phyloP scores from a whole-genome alignment of 2,888 invertebrate genomes.

The Formica aserva region DNA sequence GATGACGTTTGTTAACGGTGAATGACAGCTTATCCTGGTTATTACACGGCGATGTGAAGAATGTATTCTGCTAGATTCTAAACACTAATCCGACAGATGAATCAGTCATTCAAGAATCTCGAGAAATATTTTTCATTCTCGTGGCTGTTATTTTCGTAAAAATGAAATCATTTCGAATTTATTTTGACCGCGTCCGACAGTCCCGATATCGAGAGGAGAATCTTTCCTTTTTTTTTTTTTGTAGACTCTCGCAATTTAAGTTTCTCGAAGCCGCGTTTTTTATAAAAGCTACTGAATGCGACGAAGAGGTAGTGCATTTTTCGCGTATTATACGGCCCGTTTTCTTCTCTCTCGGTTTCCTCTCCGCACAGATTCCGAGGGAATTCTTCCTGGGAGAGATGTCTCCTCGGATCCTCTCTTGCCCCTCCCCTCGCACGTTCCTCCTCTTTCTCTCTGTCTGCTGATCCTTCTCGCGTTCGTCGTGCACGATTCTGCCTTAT shows the following conservation, averaged over 20 bases:
- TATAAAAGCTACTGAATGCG: conserved; percentile 1
- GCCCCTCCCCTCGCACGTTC: conserved; percentile 7
- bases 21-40: background rate
- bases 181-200: background rate
- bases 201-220: background rate
- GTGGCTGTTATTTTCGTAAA: background rate
- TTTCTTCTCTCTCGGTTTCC: conserved; percentile 49
- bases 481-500: conserved; percentile 26
- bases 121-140: background rate
- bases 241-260: conserved; percentile 62
- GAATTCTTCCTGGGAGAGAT: conserved; percentile 81
- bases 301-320: conserved; percentile 23
- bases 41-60: background rate
- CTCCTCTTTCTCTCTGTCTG: conserved; percentile 4
- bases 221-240: background rate
- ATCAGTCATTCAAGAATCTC: background rate
- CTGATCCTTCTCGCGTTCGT: conserved; percentile 28
- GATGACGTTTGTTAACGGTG: background rate
- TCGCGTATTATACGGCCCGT: conserved; percentile 62
- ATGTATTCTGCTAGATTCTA: background rate
- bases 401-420: conserved; percentile 50
- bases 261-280: conserved; percentile 21
- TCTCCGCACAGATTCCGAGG: conserved; percentile 63
- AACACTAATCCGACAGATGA: background rate
- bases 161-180: background rate